Evolutionary conservation across 2,113 vertebrate genomes (phyloP).

Genomic region (Sterrhoptilus dennistouni): DNA sequence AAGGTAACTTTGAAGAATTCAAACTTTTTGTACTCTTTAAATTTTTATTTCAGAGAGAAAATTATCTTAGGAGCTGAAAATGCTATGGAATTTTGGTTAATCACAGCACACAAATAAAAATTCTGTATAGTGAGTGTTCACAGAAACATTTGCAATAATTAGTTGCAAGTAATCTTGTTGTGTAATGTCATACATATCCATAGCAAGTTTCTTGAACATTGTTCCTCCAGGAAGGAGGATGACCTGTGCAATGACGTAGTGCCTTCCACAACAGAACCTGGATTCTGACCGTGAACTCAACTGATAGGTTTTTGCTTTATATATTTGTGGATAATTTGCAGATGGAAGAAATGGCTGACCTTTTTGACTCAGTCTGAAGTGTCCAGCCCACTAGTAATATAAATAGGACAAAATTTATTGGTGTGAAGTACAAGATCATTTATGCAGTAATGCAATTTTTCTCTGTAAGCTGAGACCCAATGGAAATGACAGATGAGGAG

Average conservation of each 20-base stretch:
- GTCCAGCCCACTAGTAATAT: neutral
- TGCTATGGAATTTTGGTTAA: neutral
- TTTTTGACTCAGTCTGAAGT: neutral
- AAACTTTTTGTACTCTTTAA: neutral
- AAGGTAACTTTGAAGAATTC: neutral
- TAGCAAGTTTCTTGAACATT: neutral
- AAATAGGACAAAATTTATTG: neutral
- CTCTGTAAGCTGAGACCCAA: neutral
- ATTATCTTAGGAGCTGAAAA: neutral
- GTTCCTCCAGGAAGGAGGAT: neutral
- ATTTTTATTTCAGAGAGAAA: neutral
- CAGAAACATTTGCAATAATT: neutral
- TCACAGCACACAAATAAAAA: neutral
- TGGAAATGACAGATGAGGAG: conserved; percentile 14
- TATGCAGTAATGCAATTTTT: neutral
- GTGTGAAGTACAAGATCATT: neutral
- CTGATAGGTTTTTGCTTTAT: neutral
- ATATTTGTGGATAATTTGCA: neutral
- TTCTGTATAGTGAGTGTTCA: neutral
- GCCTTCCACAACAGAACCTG: neutral
- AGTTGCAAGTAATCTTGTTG: rapidly evolving
- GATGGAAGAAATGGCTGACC: neutral
- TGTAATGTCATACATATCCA: neutral
- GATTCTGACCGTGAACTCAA: neutral
- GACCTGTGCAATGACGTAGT: neutral